phyloP scores from a whole-genome alignment of 2,888 invertebrate species.

The Microplitis deprimator region DNA sequence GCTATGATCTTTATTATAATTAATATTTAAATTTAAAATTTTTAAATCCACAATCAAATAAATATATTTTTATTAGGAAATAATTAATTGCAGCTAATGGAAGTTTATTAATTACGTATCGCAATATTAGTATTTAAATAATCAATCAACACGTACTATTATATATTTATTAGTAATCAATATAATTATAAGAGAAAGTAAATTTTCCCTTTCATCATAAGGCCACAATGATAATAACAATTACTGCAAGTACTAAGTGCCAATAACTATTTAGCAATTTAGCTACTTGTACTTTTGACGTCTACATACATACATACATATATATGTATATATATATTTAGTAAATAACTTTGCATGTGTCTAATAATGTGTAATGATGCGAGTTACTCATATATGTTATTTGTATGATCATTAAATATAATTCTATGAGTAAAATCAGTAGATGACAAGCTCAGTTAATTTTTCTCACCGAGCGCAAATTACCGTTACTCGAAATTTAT shows the following conservation, averaged over 20 bases:
- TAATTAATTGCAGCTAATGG: background rate
- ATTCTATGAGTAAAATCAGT: background rate
- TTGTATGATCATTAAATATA: background rate
- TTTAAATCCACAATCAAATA: background rate
- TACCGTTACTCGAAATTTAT: background rate
- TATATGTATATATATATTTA: background rate
- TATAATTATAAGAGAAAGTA: slow-evolving; percentile 39
- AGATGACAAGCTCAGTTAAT: background rate
- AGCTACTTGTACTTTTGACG: slow-evolving; percentile 16
- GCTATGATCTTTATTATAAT: slow-evolving; percentile 55
- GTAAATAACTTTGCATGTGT: slow-evolving; percentile 10
- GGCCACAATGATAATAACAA: slow-evolving; percentile 29
- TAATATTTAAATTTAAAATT: background rate
- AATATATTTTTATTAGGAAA: background rate
- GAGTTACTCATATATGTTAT: slow-evolving; percentile 25
- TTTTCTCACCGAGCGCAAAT: background rate
- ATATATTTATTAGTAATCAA: background rate
- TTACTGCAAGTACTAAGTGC: background rate
- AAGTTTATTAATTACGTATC: slow-evolving; percentile 5
- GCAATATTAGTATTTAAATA: background rate
- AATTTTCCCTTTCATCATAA: slow-evolving; percentile 40
- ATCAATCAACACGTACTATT: background rate
- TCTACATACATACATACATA: background rate
- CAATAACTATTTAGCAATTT: slow-evolving; percentile 7
- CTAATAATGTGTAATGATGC: slow-evolving; percentile 29